phyloP scores from a whole-genome alignment of 2,888 invertebrate species.

The Amorpha juglandis region DNA sequence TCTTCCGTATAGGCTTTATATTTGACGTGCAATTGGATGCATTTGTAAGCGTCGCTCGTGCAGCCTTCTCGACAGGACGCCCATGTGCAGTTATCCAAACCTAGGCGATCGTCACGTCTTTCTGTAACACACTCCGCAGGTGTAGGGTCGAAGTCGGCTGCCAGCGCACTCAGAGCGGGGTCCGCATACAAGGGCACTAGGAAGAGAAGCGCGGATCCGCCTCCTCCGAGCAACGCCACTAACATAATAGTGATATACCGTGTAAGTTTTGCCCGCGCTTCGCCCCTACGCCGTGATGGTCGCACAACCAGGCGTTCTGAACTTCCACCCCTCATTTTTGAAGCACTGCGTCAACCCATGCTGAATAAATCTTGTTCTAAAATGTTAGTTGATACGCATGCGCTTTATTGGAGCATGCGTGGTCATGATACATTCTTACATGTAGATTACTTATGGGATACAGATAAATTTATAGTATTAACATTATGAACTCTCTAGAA shows the following conservation, averaged over 20 bases:
- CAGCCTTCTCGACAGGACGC: slow-evolving; percentile 92
- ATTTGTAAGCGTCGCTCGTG: slow-evolving; percentile 90
- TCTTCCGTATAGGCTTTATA: slow-evolving; percentile 80
- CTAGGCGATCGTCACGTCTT: slow-evolving; percentile 87
- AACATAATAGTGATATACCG: slow-evolving; percentile 75
- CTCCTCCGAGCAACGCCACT: slow-evolving; percentile 74
- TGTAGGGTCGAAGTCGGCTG: slow-evolving; percentile 89
- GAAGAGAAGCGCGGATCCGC: slow-evolving; percentile 77
- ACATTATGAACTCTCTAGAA: too few species aligned
- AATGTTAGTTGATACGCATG: slow-evolving; percentile 50
- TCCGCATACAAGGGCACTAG: slow-evolving; percentile 80
- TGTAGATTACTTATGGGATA: too few species aligned
- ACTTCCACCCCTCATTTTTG: slow-evolving; percentile 78
- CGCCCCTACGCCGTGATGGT: slow-evolving; percentile 67
- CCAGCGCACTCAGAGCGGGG: slow-evolving; percentile 84
- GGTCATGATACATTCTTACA: background rate
- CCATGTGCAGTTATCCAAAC: slow-evolving; percentile 91
- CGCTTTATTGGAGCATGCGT: slow-evolving; percentile 56
- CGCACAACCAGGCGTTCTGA: slow-evolving; percentile 76
- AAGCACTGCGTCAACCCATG: slow-evolving; percentile 78
- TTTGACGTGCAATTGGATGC: slow-evolving; percentile 87
- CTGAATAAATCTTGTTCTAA: slow-evolving; percentile 59
- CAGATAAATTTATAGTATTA: too few species aligned
- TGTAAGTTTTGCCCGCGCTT: slow-evolving; percentile 73
- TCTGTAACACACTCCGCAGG: slow-evolving; percentile 90